A percentile compares a stretch with the other conserved stretches of the same genome.
These are phyloP conservation scores for Musca vetustissima DNA, from an alignment of 1,140 invertebrate genomes.

Conservation along the genomic window DNA sequence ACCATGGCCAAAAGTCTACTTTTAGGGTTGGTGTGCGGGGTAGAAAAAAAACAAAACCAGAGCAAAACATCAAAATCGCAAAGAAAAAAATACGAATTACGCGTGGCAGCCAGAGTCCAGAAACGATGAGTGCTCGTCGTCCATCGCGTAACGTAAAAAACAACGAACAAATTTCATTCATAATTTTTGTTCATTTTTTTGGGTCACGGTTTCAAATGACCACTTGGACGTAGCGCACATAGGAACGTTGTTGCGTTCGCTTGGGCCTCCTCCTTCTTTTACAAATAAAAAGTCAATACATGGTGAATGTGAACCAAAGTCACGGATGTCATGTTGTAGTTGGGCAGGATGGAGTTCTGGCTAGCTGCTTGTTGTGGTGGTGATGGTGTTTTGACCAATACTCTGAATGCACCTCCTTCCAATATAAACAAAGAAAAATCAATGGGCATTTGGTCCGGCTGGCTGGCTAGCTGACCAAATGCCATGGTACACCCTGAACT, in stretches of 20 bases:
- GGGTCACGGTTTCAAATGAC: constrained; percentile 22
- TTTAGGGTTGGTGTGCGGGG: not conserved
- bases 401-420: no score
- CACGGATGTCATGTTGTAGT: not conserved
- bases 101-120: no score
- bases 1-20: not conserved
- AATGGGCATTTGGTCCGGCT: not conserved
- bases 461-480: not conserved
- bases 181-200: constrained; percentile 22
- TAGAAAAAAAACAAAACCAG: not conserved
- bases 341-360: not conserved
- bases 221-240: not conserved
- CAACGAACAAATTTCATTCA: constrained; percentile 14
- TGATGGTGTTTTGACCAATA: no score
- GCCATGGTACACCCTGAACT: not conserved
- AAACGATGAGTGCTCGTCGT: no score
- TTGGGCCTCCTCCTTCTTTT: not conserved
- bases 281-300: constrained; percentile 7
- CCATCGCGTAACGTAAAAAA: no score
- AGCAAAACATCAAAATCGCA: not conserved
- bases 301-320: no score
- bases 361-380: no score
- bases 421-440: no score
- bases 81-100: no score
- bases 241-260: no score